Evolutionary conservation across 2,113 vertebrate genomes (phyloP).

Genomic region (Melanerpes formicivorus): DNA sequence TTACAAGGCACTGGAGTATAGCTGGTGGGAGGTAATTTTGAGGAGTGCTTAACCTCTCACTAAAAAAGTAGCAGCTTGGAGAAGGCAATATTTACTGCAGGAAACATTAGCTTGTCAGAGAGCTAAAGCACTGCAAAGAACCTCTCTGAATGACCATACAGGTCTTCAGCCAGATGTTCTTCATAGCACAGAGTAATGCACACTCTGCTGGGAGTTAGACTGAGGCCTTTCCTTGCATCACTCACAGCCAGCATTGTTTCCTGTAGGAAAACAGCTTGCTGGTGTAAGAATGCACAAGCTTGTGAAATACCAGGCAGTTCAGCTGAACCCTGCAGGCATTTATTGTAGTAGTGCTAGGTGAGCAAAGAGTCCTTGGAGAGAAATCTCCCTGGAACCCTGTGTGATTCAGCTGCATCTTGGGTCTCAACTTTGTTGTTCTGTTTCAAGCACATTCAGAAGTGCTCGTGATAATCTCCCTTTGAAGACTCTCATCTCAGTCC

Average conservation of each 20-base stretch:
- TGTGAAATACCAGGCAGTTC: slow-evolving; percentile 21
- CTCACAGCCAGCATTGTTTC: slow-evolving; percentile 19
- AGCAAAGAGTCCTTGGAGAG: slow-evolving; percentile 43
- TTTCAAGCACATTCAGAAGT: not conserved
- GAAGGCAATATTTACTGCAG: slow-evolving; percentile 66
- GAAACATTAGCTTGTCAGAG: slow-evolving; percentile 70
- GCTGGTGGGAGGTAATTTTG: slow-evolving; percentile 65
- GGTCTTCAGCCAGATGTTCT: slow-evolving; percentile 57
- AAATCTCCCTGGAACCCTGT: not conserved
- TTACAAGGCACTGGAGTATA: slow-evolving; percentile 52
- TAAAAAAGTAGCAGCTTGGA: slow-evolving; percentile 74
- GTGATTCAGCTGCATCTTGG: not conserved
- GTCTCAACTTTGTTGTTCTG: not conserved
- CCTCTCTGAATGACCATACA: not conserved
- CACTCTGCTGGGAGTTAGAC: not conserved
- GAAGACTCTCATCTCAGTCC: not conserved
- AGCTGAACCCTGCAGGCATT: slow-evolving; percentile 31
- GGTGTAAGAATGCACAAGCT: not conserved
- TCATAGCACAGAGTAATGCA: not conserved
- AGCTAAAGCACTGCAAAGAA: not conserved
- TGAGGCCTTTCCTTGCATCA: not conserved
- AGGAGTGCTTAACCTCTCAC: slow-evolving; percentile 69
- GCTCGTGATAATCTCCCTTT: not conserved
- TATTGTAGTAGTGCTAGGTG: slow-evolving; percentile 2
- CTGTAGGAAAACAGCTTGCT: slow-evolving; percentile 15